phyloP scores from a whole-genome alignment of 2,888 invertebrate genomes.

The Tipula vernalis region DNA sequence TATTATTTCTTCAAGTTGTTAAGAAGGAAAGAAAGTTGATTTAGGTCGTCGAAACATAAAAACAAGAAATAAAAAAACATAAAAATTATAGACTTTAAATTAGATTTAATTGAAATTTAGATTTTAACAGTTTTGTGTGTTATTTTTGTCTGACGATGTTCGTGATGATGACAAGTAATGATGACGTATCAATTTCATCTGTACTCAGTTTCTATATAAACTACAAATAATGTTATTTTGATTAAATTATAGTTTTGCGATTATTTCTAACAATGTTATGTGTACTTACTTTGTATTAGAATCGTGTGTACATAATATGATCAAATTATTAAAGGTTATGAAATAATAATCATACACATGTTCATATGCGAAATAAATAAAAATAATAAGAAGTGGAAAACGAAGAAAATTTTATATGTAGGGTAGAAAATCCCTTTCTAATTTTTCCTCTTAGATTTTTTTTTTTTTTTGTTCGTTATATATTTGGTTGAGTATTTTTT shows the following conservation, averaged over 20 bases:
- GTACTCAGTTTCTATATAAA: too few species aligned
- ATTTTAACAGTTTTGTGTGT: background rate
- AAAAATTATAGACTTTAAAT: background rate
- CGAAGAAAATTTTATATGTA: background rate
- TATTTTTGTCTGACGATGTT: background rate
- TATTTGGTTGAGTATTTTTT: background rate
- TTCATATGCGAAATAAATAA: background rate
- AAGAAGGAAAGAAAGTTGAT: slow-evolving; percentile 4
- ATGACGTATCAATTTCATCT: background rate
- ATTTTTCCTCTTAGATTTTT: background rate
- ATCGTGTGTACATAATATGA: background rate
- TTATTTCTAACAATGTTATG: background rate
- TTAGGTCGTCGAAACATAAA: background rate
- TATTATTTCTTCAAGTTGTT: background rate
- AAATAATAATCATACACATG: background rate
- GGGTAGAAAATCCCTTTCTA: background rate
- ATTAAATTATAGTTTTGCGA: background rate
- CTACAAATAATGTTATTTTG: background rate
- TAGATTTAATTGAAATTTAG: slow-evolving; percentile 4
- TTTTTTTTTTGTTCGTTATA: background rate
- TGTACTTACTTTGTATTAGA: background rate
- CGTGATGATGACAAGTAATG: background rate
- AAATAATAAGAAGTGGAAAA: background rate
- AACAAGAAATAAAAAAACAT: background rate
- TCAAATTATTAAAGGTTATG: background rate